phyloP scores from a whole-genome alignment of 2,888 invertebrate species.

The Leptura quadrifasciata region DNA sequence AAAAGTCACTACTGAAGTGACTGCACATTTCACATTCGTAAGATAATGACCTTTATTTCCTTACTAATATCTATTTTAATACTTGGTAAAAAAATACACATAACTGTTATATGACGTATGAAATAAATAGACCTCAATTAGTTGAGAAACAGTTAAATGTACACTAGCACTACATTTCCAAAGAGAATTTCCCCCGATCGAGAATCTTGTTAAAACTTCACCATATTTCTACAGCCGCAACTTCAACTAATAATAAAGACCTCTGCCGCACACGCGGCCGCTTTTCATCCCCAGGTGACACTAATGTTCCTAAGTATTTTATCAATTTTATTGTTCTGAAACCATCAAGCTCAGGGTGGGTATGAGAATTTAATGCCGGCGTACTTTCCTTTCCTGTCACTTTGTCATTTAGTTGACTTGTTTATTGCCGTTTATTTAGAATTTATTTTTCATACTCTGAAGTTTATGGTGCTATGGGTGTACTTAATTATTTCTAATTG shows the following conservation, averaged over 20 bases:
- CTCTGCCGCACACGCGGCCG: constrained; percentile 64
- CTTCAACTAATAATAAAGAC: constrained; percentile 69
- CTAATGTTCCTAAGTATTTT: constrained; percentile 72
- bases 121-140: background rate
- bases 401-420: constrained; percentile 53
- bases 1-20: too few relatives aligned
- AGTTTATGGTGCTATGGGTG: constrained; percentile 14
- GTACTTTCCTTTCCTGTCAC: constrained; percentile 52
- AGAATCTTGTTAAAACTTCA: constrained; percentile 54
- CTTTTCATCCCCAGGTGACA: constrained; percentile 71
- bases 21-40: too few relatives aligned
- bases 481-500: constrained; percentile 29
- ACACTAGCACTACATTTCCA: background rate
- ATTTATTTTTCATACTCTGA: constrained; percentile 45
- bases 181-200: background rate
- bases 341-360: constrained; percentile 65
- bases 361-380: constrained; percentile 49
- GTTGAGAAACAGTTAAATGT: background rate
- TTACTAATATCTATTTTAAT: background rate
- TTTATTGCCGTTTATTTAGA: constrained; percentile 52
- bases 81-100: background rate
- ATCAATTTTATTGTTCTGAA: constrained; percentile 72
- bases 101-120: background rate
- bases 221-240: constrained; percentile 65
- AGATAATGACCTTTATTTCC: too few relatives aligned